phyloP scores from a whole-genome alignment of 92 coral and sea anemone genomes.

The Parazoanthus atlanticus region DNA sequence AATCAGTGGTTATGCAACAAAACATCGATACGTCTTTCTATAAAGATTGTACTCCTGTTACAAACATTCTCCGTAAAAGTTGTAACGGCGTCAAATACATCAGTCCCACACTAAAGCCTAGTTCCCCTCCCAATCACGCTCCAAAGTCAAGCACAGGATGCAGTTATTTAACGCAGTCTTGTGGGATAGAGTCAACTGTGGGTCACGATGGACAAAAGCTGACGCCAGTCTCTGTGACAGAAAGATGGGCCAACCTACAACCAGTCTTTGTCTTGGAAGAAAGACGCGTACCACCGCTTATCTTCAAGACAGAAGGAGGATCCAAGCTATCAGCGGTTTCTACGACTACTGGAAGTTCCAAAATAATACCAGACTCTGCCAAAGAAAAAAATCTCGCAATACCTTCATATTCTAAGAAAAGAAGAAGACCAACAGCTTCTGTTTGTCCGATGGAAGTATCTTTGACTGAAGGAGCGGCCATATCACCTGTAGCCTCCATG shows the following conservation, averaged over 20 bases:
- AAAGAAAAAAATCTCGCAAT: not conserved
- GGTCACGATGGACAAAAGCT: not conserved
- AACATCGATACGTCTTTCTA: not conserved
- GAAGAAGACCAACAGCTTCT: not conserved
- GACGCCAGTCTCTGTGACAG: constrained; percentile 5
- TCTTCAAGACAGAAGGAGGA: not conserved
- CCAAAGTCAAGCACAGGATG: not conserved
- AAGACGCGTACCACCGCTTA: not conserved
- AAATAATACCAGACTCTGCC: not conserved
- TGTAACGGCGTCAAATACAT: not conserved
- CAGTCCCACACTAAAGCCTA: not conserved
- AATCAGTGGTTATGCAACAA: not conserved
- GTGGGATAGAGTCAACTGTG: constrained; percentile 12
- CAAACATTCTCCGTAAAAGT: not conserved
- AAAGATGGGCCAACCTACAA: not conserved
- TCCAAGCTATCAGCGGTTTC: not conserved
- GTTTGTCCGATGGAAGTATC: not conserved
- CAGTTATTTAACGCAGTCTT: not conserved
- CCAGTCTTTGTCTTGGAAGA: not conserved
- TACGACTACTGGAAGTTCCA: not conserved
- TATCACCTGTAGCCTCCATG: not conserved
- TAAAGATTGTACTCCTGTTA: not conserved
- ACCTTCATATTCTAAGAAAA: not conserved
- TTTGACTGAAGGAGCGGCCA: not conserved
- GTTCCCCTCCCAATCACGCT: not conserved